Percentiles rank a stretch among this genome's conserved stretches.
Conservation (phyloP, 1,140 invertebrate species). For the Drosophila kepulauana region DNA sequence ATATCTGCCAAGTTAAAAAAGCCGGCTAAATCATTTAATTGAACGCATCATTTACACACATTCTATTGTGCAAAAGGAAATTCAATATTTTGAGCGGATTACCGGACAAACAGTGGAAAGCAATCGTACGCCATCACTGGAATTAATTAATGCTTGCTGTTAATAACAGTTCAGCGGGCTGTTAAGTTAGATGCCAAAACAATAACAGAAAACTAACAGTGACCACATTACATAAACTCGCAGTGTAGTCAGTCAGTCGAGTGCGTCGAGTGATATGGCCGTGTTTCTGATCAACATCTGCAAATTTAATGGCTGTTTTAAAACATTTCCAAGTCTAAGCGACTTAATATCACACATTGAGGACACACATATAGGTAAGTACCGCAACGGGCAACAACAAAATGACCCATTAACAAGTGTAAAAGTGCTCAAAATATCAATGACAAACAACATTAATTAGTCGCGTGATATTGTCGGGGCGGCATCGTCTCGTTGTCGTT, state of each 20-base stretch:
- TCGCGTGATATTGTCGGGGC: slow-evolving; percentile 71
- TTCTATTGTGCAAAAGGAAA: neutral
- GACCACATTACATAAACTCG: slow-evolving; percentile 59
- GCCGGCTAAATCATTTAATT: neutral
- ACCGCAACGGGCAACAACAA: slow-evolving; percentile 44
- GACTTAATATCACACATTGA: slow-evolving; percentile 94
- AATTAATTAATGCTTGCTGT: slow-evolving; percentile 33
- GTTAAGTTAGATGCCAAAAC: slow-evolving; percentile 45
- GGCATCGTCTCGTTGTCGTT: slow-evolving; percentile 20
- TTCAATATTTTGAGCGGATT: neutral
- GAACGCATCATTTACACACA: neutral
- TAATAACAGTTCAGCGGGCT: slow-evolving; percentile 40
- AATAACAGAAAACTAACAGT: slow-evolving; percentile 47
- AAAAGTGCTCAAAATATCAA: slow-evolving; percentile 44
- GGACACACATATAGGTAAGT: slow-evolving; percentile 93
- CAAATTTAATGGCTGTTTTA: slow-evolving; percentile 94
- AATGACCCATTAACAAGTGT: slow-evolving; percentile 25
- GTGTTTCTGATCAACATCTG: slow-evolving; percentile 94
- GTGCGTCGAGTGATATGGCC: slow-evolving; percentile 88
- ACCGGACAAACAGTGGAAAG: neutral
- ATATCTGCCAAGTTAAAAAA: neutral
- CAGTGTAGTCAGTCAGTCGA: slow-evolving; percentile 75
- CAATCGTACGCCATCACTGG: neutral
- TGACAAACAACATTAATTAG: slow-evolving; percentile 59
- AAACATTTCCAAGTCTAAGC: slow-evolving; percentile 91